Base-by-base conservation (phyloP, 2,888 invertebrate genomes). In the Hoplodrina ambigua region DNA sequence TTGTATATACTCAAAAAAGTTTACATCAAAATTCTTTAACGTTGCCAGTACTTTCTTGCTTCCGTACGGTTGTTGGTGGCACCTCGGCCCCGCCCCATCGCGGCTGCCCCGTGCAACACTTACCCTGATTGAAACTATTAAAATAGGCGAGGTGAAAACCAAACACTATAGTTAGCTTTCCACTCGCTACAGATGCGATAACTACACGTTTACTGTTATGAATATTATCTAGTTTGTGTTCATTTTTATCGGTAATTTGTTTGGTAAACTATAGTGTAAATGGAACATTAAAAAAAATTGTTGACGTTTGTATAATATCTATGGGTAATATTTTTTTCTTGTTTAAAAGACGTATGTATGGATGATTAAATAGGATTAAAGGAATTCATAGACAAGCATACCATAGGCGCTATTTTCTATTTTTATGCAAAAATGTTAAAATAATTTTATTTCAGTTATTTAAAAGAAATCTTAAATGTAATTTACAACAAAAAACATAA, bases 41-140 rank as follows among this genome's bases (percentile, higher is more conserved):
- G 13, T 37, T 30, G 11, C 11, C 7, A 8, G 65, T 69, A 83
- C 77, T 86, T 82, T 78, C 77, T 50, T n/a, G 13, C 46, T 7
- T 8, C 85, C 69, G 65, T 84, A 73, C 86, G 50, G 1, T 2
- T 19, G 33, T 44, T 78, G 57, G 73, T 81, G 79, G 85, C 88
- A 89, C 80, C 85, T 82, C 83, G 72, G 72, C 78, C 67, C 83
- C 81, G 84, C 84, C 85, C 85, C 68, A 78, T 66, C 72, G 81
- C 73, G 73, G 71, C 81, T 72, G 83, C 83, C 76, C 72, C 54
- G 72, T 66, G 63, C 69, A 59, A 81, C 82, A 83, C 81, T 85
- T 73, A 80, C 84, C 77, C 85, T 83, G 86, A 88, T 88, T 88
- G 87, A 87, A 88, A 88, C 86, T 80, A 88, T 88, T 88, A 88